phyloP scores from a whole-genome alignment of 2,888 invertebrate genomes.

The Coenonympha glycerion region DNA sequence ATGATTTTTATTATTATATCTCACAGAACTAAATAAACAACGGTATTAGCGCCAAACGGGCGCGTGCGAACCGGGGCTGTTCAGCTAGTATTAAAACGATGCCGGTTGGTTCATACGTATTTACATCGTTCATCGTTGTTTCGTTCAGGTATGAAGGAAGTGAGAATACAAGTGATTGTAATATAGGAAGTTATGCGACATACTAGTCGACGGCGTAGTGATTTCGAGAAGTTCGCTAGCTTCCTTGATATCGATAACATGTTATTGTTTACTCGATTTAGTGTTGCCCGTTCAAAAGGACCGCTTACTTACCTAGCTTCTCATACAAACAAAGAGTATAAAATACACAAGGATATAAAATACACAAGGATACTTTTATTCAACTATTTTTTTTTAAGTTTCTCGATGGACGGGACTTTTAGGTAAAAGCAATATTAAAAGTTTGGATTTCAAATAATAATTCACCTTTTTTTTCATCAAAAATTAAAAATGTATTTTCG shows the following conservation, averaged over 20 bases:
- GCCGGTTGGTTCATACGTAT: slow-evolving; percentile 14
- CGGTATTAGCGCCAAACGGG: background rate
- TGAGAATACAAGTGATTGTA: slow-evolving; percentile 21
- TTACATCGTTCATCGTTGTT: slow-evolving; percentile 16
- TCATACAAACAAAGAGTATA: too few species aligned
- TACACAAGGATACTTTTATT: too few species aligned
- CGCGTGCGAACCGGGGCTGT: background rate
- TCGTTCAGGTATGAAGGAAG: slow-evolving; percentile 25
- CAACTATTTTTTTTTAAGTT: too few species aligned
- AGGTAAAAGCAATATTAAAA: too few species aligned
- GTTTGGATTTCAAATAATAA: too few species aligned
- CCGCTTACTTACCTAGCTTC: background rate
- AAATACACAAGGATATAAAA: too few species aligned
- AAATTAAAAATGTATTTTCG: too few species aligned
- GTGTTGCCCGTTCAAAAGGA: slow-evolving; percentile 5
- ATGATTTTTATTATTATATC: background rate
- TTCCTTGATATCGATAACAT: slow-evolving; percentile 22
- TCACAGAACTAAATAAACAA: too few species aligned
- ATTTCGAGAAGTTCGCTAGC: slow-evolving; percentile 24
- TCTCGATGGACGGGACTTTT: too few species aligned
- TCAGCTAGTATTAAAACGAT: slow-evolving; percentile 1
- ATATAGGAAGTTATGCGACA: slow-evolving; percentile 27
- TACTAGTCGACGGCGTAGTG: slow-evolving; percentile 17
- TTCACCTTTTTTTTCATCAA: too few species aligned
- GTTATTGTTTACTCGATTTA: slow-evolving; percentile 19